Percentiles rank a stretch among this genome's conserved stretches.
Conservation (phyloP, 2,113 vertebrate species). For the Petaurus breviceps region DNA sequence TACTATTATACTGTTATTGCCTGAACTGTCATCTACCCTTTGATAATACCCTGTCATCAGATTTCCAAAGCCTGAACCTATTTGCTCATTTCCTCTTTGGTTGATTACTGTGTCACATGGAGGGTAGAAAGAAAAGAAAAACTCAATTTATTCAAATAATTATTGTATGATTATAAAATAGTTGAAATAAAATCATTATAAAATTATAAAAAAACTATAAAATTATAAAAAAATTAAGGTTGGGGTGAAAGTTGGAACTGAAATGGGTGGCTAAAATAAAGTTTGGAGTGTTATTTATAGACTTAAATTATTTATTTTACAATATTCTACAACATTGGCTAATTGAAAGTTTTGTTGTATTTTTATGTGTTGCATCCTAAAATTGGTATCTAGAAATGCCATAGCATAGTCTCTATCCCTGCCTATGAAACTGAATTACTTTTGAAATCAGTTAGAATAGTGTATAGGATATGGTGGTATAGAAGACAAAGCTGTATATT, state of each 20-base stretch:
- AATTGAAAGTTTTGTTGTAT: neutral
- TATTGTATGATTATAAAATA: neutral
- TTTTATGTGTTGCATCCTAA: neutral
- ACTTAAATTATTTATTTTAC: neutral
- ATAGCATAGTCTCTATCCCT: neutral
- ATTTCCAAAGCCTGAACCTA: neutral
- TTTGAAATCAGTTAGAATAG: neutral
- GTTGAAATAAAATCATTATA: too few species aligned
- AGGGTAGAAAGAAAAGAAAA: neutral
- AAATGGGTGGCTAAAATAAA: neutral
- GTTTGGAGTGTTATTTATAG: neutral
- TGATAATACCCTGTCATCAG: neutral
- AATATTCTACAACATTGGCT: neutral
- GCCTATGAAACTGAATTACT: neutral
- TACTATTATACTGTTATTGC: neutral
- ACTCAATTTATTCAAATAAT: neutral
- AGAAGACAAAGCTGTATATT: neutral
- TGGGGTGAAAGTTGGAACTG: neutral
- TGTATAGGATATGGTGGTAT: neutral
- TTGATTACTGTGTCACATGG: neutral
- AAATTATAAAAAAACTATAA: too few species aligned
- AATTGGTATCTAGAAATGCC: neutral
- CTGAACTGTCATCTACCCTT: neutral
- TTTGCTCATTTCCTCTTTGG: neutral
- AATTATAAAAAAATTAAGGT: too few species aligned